Conservation (phyloP, 2,888 invertebrate species). For the Odontothrips loti region DNA sequence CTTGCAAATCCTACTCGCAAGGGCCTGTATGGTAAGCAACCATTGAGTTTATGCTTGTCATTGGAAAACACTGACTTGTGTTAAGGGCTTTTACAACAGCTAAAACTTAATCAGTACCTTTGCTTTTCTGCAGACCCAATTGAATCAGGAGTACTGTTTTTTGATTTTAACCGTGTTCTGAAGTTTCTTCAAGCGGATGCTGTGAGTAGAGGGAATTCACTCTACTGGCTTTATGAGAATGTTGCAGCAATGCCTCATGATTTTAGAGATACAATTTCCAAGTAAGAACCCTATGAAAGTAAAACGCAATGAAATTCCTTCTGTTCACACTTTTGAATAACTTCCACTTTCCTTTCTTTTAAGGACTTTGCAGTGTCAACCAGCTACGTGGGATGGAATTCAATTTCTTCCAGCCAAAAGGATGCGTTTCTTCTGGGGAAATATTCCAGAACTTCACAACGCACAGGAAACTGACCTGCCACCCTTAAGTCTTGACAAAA, state of each 20-base stretch:
- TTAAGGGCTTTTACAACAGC: not conserved
- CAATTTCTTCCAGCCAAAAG: not conserved
- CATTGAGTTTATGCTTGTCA: not conserved
- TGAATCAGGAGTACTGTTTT: not conserved
- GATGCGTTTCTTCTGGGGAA: not conserved
- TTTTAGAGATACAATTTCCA: slow-evolving; percentile 6
- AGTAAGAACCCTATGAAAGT: not conserved
- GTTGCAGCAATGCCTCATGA: not conserved
- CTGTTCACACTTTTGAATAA: not conserved
- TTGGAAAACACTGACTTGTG: not conserved
- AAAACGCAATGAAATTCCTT: not conserved
- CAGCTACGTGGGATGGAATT: not conserved
- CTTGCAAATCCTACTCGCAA: not conserved
- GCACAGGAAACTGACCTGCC: not conserved
- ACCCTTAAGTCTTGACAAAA: not conserved
- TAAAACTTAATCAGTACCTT: no score
- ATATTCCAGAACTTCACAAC: not conserved
- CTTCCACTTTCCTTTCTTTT: no score
- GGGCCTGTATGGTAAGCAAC: not conserved
- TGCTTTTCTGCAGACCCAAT: not conserved
- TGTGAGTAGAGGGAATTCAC: not conserved
- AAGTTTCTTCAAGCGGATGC: not conserved
- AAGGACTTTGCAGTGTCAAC: not conserved
- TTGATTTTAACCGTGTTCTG: slow-evolving; percentile 1
- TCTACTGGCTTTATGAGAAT: not conserved